Percentiles rank a stretch among this genome's conserved stretches.
Conservation (phyloP, 2,113 vertebrate genomes). For the Mirza zaza region DNA sequence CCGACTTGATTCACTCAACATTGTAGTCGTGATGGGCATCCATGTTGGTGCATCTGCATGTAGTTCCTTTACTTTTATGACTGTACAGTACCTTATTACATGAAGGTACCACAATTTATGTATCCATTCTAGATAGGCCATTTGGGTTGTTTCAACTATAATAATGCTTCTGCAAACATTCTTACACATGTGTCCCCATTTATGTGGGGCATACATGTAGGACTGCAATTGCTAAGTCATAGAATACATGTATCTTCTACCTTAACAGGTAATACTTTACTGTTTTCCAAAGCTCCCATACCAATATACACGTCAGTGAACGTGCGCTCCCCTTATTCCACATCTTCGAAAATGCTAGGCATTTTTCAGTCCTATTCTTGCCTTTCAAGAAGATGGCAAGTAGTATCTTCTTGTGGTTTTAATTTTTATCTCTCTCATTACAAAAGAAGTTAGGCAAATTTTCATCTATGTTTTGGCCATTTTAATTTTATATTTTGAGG, state of each 20-base stretch:
- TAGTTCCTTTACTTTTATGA: not conserved
- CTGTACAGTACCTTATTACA: not conserved
- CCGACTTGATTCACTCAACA: not conserved
- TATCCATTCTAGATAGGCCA: not conserved
- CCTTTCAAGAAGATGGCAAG: not conserved
- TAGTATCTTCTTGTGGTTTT: not conserved
- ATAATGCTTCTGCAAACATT: not conserved
- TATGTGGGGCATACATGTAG: not conserved
- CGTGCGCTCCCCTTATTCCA: not conserved
- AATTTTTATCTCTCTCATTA: not conserved
- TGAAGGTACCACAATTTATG: not conserved
- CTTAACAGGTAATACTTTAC: not conserved
- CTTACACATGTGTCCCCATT: not conserved
- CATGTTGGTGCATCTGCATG: not conserved
- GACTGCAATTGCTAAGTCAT: not conserved
- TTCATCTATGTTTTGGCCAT: not conserved
- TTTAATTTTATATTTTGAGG: not conserved
- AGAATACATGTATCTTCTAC: not conserved
- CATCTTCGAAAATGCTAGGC: not conserved
- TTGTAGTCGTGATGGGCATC: not conserved
- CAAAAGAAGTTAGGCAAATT: not conserved
- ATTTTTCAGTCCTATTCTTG: not conserved
- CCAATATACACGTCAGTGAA: not conserved
- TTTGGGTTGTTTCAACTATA: not conserved
- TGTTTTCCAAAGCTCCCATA: not conserved